Base-by-base conservation (phyloP, 2,113 vertebrate species). In the Neoarius graeffei region DNA sequence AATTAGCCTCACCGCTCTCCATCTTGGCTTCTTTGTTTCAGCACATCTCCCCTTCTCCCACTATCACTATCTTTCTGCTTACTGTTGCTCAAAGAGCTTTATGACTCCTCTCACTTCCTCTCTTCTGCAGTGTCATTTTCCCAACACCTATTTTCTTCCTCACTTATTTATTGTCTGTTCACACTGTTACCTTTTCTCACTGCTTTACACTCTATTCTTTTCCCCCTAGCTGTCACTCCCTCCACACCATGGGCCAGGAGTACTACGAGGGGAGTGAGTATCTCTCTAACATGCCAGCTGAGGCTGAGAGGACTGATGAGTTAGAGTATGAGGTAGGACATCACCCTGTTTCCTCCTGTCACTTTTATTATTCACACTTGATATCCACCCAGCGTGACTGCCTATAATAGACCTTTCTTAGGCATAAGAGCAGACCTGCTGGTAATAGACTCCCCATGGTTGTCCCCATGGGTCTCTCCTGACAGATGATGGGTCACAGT, bases 311-410 rank as follows among this genome's bases (percentile, higher is more conserved):
- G 95, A 92, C 95, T 20, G 98, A 99, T 67, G 97, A 99, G 91
- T 97, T 99, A 85, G 98, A 99, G 90, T 99, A 98, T 35, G 98
- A 99, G 97, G 98, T 98, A 95, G 95, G 96, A 92, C 76, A 67
- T 59, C 60, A 50, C 30, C 67, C 25, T 3, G 35, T 74, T 83
- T 76, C 42, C 27, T 54, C 80, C 85, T 77, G 69, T 84, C 88
- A 89, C 52, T 67, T 89, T 88, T 86, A 86, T 86, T 89, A 88
- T 59, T 76, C 84, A 82, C 77, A 80, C 25, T 84, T 89, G 82
- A 81, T 86, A 85, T 85, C 81, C 81, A 77, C 66, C 67, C 85
- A 64, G 85, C 83, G 79, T 56, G 82, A 23, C 35, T 76, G 19
- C 27, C 17, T 83, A 89, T 88, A 88, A 92, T 90, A 88, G 81